These are phyloP conservation scores for Andrena marginata DNA, from an alignment of 2,888 invertebrate genomes.

Conservation along the genomic window DNA sequence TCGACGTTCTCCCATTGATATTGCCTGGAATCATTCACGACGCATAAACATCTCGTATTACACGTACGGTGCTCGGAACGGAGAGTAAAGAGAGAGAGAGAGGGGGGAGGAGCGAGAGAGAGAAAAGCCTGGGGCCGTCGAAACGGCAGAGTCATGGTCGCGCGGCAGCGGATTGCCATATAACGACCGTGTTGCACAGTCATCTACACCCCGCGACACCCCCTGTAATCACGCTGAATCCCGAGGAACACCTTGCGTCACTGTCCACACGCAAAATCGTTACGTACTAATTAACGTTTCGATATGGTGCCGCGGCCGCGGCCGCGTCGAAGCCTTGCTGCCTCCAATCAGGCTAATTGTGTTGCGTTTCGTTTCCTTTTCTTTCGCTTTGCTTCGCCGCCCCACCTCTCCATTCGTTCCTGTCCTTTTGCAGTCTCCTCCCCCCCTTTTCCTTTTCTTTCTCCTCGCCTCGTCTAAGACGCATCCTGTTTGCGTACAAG, in stretches of 20 bases:
- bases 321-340: constrained; percentile 71
- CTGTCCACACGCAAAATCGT: constrained; percentile 77
- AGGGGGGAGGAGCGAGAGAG: constrained; percentile 14
- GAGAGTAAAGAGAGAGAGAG: constrained; percentile 1
- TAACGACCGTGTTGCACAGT: constrained; percentile 79
- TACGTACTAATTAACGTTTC: constrained; percentile 78
- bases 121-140: constrained; percentile 43
- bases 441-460: too few relatives aligned
- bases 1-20: constrained; percentile 52
- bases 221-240: constrained; percentile 72
- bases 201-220: constrained; percentile 71
- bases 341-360: constrained; percentile 74
- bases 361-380: constrained; percentile 29
- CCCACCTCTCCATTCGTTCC: background rate
- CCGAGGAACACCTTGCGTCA: constrained; percentile 77
- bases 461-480: background rate
- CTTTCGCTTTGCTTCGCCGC: background rate
- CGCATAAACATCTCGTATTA: constrained; percentile 68
- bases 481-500: background rate
- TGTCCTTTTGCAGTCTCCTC: background rate
- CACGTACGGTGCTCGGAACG: constrained; percentile 34
- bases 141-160: constrained; percentile 79
- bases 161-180: constrained; percentile 75
- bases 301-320: constrained; percentile 67
- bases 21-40: constrained; percentile 61